A percentile compares a stretch with the other conserved stretches of the same genome.
Evolutionary conservation across 2,888 invertebrate genomes (phyloP).

Genomic region (Leucania comma): DNA sequence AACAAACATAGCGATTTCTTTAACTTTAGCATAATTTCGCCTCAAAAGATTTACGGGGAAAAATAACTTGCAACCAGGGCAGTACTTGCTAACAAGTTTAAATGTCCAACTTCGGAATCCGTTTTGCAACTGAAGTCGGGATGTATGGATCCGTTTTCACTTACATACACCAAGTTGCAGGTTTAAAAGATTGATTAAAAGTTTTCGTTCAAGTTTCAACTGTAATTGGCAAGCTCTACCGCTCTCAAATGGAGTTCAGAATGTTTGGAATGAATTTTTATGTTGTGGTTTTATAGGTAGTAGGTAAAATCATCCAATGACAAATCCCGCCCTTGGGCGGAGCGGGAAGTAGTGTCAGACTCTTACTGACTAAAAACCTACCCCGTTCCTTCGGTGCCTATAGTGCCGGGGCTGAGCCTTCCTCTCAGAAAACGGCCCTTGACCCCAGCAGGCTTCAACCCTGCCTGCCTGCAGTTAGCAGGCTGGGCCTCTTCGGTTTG

Average conservation of each 20-base stretch:
- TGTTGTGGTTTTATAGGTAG: background rate
- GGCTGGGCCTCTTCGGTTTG: too few relatives aligned
- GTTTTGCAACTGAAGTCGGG: conserved; percentile 71
- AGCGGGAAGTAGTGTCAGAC: too few relatives aligned
- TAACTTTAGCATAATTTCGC: conserved; percentile 62
- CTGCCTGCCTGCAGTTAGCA: too few relatives aligned
- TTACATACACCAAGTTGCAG: conserved; percentile 52
- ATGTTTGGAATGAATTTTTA: conserved; percentile 11
- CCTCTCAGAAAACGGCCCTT: too few relatives aligned
- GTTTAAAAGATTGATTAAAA: conserved; percentile 62
- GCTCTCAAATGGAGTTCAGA: conserved; percentile 18
- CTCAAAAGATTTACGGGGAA: conserved; percentile 68
- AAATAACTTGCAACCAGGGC: conserved; percentile 59
- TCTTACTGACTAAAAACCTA: too few relatives aligned
- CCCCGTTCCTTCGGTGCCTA: too few relatives aligned
- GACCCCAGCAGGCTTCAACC: too few relatives aligned
- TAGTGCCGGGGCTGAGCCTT: too few relatives aligned
- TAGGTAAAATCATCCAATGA: too few relatives aligned
- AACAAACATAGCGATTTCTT: conserved; percentile 61
- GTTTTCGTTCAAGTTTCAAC: conserved; percentile 41
- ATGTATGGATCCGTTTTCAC: conserved; percentile 64
- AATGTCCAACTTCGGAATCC: conserved; percentile 75
- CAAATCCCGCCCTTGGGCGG: too few relatives aligned
- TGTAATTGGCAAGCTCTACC: conserved; percentile 43
- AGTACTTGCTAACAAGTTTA: conserved; percentile 74